These are phyloP conservation scores for Argyresthia albistria DNA, from an alignment of 2,888 invertebrate genomes.

Conservation along the genomic window DNA sequence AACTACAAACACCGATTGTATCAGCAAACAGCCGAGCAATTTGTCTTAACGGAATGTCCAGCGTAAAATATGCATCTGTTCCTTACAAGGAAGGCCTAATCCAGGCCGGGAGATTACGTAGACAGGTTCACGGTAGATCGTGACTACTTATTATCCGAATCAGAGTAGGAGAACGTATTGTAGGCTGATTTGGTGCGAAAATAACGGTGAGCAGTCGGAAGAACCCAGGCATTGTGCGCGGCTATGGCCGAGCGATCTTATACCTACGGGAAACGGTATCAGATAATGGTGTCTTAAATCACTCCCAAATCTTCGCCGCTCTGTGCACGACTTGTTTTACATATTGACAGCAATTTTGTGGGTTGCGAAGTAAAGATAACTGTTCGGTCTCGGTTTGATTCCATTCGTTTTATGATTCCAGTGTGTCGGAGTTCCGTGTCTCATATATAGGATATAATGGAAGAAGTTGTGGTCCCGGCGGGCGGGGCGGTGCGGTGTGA, in stretches of 20 bases:
- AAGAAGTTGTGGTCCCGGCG: too few species aligned
- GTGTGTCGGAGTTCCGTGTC: too few species aligned
- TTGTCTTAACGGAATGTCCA: constrained; percentile 25
- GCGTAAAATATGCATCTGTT: constrained; percentile 38
- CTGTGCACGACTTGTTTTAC: constrained; percentile 3
- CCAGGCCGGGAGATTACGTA: constrained; percentile 49
- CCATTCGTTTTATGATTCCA: too few species aligned
- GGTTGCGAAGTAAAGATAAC: background rate
- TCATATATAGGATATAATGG: too few species aligned
- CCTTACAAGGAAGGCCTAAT: constrained; percentile 57
- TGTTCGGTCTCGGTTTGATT: background rate
- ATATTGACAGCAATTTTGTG: constrained; percentile 2
- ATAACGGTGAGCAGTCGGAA: constrained; percentile 32
- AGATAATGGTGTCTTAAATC: constrained; percentile 49
- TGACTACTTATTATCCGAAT: constrained; percentile 67
- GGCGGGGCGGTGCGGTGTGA: too few species aligned
- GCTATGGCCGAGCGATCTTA: constrained; percentile 33
- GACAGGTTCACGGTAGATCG: constrained; percentile 53
- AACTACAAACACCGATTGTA: constrained; percentile 3
- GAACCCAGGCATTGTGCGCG: constrained; percentile 20
- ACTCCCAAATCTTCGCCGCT: constrained; percentile 37
- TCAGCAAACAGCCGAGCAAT: constrained; percentile 9
- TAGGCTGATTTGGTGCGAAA: constrained; percentile 65
- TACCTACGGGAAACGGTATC: constrained; percentile 51
- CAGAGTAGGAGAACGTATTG: constrained; percentile 55